Evolutionary conservation across 2,888 invertebrate genomes (phyloP).

Genomic region (Epinotia ramella): DNA sequence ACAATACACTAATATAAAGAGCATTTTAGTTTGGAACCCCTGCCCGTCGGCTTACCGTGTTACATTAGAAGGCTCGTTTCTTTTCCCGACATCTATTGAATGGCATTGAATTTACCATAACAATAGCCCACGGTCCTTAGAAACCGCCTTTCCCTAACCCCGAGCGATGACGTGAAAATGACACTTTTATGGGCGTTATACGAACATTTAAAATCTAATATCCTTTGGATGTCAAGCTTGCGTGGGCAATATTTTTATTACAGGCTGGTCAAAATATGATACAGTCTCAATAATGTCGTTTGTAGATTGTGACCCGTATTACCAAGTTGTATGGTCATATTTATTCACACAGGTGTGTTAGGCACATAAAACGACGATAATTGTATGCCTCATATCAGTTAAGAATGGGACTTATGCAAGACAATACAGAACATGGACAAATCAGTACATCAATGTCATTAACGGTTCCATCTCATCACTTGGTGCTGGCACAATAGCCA

Average conservation of each 20-base stretch:
- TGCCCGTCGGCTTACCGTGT: slow-evolving; percentile 5
- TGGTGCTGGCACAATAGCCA: no score
- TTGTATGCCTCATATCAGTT: no score
- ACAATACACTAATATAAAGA: not conserved
- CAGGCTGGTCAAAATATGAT: not conserved
- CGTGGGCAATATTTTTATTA: slow-evolving; percentile 18
- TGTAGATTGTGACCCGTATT: not conserved
- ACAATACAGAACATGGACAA: no score
- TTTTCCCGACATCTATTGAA: slow-evolving; percentile 28
- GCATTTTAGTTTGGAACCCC: not conserved
- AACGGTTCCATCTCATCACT: no score
- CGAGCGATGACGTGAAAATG: slow-evolving; percentile 39
- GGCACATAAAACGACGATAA: no score
- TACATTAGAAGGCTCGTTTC: slow-evolving; percentile 24
- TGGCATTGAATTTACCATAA: slow-evolving; percentile 48
- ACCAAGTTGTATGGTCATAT: not conserved
- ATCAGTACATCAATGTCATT: no score
- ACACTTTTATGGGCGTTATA: slow-evolving; percentile 33
- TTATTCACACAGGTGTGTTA: not conserved
- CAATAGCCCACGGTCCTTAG: slow-evolving; percentile 47
- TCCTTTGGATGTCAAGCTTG: slow-evolving; percentile 20
- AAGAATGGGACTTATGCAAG: no score
- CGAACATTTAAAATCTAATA: slow-evolving; percentile 29
- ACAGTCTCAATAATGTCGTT: not conserved
- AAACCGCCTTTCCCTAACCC: slow-evolving; percentile 31